These are phyloP conservation scores for Actinostola sp. DNA, from an alignment of 92 coral and sea anemone species.

Conservation along the genomic window DNA sequence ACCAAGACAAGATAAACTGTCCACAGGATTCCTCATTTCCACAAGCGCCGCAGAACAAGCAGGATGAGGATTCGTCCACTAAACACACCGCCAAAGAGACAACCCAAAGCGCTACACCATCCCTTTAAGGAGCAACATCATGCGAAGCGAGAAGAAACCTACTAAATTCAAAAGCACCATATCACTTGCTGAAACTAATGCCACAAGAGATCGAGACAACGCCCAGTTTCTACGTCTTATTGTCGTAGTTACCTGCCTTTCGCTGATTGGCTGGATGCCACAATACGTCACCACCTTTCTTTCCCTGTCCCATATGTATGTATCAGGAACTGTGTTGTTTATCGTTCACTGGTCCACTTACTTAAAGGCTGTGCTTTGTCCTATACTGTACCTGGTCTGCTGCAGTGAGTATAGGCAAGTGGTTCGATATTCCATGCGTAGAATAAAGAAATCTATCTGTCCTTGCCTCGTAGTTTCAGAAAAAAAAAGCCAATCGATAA, in stretches of 20 bases:
- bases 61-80: background rate
- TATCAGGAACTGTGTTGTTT: background rate
- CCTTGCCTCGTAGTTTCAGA: background rate
- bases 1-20: too few relatives aligned
- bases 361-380: conserved; percentile 17
- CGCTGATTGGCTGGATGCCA: conserved; percentile 40
- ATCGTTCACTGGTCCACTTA: conserved; percentile 8
- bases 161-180: conserved; percentile 4
- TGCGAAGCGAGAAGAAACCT: background rate
- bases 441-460: background rate
- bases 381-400: conserved; percentile 13
- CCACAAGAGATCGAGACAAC: conserved; percentile 7
- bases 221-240: conserved; percentile 17
- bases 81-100: background rate
- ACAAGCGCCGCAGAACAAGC: too few relatives aligned
- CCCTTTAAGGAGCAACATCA: background rate
- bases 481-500: background rate
- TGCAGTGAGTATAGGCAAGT: conserved; percentile 19
- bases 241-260: background rate
- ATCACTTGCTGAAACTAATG: conserved; percentile 1
- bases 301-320: background rate
- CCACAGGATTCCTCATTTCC: too few relatives aligned
- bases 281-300: background rate
- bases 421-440: background rate
- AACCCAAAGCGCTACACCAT: conserved; percentile 7